These are phyloP conservation scores for Labeo rohita DNA, from an alignment of 2,113 vertebrate genomes.

Conservation along the genomic window DNA sequence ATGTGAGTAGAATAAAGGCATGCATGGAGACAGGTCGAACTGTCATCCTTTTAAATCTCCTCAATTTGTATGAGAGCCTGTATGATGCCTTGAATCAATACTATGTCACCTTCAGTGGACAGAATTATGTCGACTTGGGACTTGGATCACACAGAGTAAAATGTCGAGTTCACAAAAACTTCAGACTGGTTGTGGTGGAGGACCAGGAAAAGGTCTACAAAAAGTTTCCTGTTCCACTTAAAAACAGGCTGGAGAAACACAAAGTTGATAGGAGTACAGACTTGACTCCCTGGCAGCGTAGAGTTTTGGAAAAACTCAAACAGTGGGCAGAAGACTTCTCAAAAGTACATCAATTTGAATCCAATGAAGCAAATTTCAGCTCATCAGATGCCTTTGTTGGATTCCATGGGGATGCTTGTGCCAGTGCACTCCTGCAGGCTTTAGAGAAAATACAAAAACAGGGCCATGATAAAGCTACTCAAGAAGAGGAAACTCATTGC, in stretches of 20 bases:
- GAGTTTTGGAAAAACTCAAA: constrained; percentile 68
- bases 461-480: neutral
- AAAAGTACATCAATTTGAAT: neutral
- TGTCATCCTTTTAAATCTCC: constrained; percentile 80
- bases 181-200: constrained; percentile 79
- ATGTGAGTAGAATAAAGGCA: constrained; percentile 78
- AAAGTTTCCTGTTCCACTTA: constrained; percentile 78
- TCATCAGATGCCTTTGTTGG: constrained; percentile 74
- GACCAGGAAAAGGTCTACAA: constrained; percentile 80
- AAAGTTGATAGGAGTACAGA: constrained; percentile 76
- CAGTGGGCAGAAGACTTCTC: constrained; percentile 70
- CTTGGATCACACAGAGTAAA: constrained; percentile 82
- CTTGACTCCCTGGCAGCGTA: constrained; percentile 70
- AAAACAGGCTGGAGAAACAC: constrained; percentile 82
- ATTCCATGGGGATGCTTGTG: constrained; percentile 76
- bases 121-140: constrained; percentile 80
- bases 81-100: constrained; percentile 83
- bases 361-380: constrained; percentile 58
- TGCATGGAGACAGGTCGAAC: constrained; percentile 83
- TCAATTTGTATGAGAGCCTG: constrained; percentile 82
- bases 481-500: neutral
- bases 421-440: constrained; percentile 75
- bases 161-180: constrained; percentile 76
- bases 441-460: constrained; percentile 59
- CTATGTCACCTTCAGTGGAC: constrained; percentile 76